phyloP scores from a whole-genome alignment of 2,797 vertebrate species.

The Urosaurus nigricauda region DNA sequence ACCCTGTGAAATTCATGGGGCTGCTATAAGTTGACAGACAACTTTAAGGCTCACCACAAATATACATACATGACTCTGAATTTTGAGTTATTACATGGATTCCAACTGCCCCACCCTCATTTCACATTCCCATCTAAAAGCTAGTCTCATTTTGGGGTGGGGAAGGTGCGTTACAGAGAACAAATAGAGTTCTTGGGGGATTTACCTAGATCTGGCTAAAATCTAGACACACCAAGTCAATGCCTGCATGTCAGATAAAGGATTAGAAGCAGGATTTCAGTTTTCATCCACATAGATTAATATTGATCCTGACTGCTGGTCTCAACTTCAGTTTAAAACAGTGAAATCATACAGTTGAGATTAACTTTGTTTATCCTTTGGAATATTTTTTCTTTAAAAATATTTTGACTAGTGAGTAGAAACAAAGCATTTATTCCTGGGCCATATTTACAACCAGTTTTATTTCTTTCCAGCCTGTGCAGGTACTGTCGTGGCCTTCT shows the following conservation, averaged over 20 bases:
- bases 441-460: not conserved
- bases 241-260: constrained; percentile 22
- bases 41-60: too few species aligned
- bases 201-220: constrained; percentile 5
- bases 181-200: not conserved
- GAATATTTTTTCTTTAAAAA: not conserved
- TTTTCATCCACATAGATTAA: constrained; percentile 17
- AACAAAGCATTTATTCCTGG: not conserved
- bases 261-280: not conserved
- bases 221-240: not conserved
- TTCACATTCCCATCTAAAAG: not conserved
- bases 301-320: not conserved
- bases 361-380: not conserved
- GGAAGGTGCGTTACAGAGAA: not conserved
- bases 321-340: constrained; percentile 22
- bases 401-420: not conserved
- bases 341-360: not conserved
- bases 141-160: not conserved
- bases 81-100: not conserved
- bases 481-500: not conserved
- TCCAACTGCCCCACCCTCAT: not conserved
- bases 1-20: too few species aligned
- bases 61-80: not conserved
- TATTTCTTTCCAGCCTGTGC: not conserved
- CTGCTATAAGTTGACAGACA: too few species aligned